phyloP scores from a whole-genome alignment of 2,888 invertebrate species.

The Eudasyphora cyanicolor region DNA sequence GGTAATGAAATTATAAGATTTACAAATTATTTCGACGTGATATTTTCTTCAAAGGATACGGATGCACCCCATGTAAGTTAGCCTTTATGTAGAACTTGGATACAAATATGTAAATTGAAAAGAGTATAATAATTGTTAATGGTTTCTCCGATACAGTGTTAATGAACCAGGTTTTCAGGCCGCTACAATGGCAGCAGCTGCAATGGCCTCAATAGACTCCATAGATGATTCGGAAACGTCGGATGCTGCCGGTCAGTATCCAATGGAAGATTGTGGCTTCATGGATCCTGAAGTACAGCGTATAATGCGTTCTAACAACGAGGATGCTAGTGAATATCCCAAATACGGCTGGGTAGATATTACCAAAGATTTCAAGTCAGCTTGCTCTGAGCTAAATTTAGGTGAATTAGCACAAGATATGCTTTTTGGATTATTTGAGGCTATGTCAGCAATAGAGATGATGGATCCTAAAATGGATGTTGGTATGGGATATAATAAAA shows the following conservation, averaged over 20 bases:
- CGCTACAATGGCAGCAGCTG: conserved; percentile 74
- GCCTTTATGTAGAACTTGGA: too few species aligned
- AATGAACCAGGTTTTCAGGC: conserved; percentile 74
- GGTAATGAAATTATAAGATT: too few species aligned
- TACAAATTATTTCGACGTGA: too few species aligned
- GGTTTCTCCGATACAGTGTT: conserved; percentile 60
- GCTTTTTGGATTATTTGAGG: conserved; percentile 95
- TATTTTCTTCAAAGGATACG: too few species aligned
- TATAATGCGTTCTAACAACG: conserved; percentile 69
- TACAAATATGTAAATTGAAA: conserved; percentile 50
- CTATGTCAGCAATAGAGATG: conserved; percentile 99
- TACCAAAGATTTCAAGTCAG: conserved; percentile 83
- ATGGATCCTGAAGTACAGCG: conserved; percentile 72
- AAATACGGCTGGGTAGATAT: conserved; percentile 79
- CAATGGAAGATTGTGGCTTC: conserved; percentile 70
- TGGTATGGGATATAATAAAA: conserved; percentile 96
- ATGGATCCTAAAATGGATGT: conserved; percentile 99
- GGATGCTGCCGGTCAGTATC: conserved; percentile 70
- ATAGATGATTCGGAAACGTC: conserved; percentile 62
- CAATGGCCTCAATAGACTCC: conserved; percentile 68
- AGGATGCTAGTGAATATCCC: conserved; percentile 76
- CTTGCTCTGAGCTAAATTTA: conserved; percentile 88
- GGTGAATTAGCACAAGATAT: conserved; percentile 96
- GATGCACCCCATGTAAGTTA: conserved; percentile 59
- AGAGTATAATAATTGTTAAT: too few species aligned